phyloP scores from a whole-genome alignment of 2,113 vertebrate genomes.

The Tragulus kanchil region DNA sequence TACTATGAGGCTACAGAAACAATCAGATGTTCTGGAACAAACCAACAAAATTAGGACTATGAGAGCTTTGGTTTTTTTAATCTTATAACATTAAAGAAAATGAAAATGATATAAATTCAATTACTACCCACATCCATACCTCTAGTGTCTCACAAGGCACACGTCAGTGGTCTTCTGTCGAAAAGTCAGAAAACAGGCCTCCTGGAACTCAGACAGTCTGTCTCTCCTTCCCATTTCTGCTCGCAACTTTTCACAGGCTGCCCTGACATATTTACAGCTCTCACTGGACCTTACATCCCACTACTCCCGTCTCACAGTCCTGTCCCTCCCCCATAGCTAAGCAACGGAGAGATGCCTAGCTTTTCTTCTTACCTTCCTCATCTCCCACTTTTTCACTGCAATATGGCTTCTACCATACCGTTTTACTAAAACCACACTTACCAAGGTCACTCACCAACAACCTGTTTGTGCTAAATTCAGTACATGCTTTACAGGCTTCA shows the following conservation, averaged over 20 bases:
- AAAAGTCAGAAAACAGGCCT: not conserved
- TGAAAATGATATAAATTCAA: not conserved
- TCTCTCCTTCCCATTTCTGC: not conserved
- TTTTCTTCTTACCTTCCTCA: not conserved
- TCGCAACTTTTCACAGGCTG: not conserved
- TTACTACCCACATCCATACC: not conserved
- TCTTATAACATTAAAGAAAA: constrained; percentile 37
- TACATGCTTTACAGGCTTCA: not conserved
- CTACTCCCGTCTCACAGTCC: not conserved
- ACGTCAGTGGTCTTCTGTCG: not conserved
- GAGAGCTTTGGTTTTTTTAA: not conserved
- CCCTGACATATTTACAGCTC: not conserved
- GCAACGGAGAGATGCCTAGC: not conserved
- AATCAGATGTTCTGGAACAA: not conserved
- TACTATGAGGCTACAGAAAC: not conserved
- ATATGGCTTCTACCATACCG: not conserved
- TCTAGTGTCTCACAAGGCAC: not conserved
- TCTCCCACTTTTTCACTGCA: constrained; percentile 5
- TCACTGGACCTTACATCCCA: not conserved
- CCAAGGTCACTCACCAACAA: not conserved
- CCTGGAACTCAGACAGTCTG: not conserved
- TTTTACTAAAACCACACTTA: constrained; percentile 28
- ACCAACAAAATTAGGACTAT: not conserved
- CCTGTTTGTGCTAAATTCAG: not conserved
- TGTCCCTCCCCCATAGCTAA: not conserved